Evolutionary conservation across 2,113 vertebrate genomes (phyloP), one percentile per base, ranked within the genome.

Genomic region (Sminthopsis crassicaudata): DNA sequence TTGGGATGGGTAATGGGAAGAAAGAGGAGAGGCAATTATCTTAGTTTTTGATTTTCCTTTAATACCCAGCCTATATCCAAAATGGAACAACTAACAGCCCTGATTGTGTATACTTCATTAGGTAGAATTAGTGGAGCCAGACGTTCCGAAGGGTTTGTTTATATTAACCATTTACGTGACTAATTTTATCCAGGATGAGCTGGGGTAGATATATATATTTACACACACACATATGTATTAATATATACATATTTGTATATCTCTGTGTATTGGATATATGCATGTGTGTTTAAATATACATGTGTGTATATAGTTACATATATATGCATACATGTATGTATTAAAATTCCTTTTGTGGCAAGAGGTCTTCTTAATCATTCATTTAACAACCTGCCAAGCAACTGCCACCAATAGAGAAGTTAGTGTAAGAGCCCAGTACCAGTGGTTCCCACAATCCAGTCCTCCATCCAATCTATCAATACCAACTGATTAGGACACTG

Each of bases 111-210:
- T 96, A 95, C 92, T 94, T 96, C 95, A 76, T 97, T 95, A 95
- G 96, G 95, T 93, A 91, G 60, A 93, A 92, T 94, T 97, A 97
- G 50, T 0, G 0, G 93, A 94, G 26, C 90, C 96, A 95, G 94
- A 93, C 97, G 94, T 97, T 96, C 26, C 89, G 89, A 94, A 3
- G 4, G 54, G 1, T 95, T 93, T 95, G 95, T 96, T 98, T 97
- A 90, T 91, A 25, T 97, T 94, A 48, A 94, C 89, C 46, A 14
- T 50, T 96, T 22, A 90, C 51, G 96, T 94, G 92, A n/a, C 94
- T 98, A 93, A 97, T 91, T 97, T 96, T 55, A 76, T 96, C 94
- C 90, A 6, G 52, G 67, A 46, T 0, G 27, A 95, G 52, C 91
- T 76, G 22, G 92, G 93, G 54, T 67, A 67, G 0, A 36, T 36